A percentile compares a stretch with the other conserved stretches of the same genome.
phyloP scores from a whole-genome alignment of 2,797 vertebrate species.

The Buphagus erythrorhynchus region DNA sequence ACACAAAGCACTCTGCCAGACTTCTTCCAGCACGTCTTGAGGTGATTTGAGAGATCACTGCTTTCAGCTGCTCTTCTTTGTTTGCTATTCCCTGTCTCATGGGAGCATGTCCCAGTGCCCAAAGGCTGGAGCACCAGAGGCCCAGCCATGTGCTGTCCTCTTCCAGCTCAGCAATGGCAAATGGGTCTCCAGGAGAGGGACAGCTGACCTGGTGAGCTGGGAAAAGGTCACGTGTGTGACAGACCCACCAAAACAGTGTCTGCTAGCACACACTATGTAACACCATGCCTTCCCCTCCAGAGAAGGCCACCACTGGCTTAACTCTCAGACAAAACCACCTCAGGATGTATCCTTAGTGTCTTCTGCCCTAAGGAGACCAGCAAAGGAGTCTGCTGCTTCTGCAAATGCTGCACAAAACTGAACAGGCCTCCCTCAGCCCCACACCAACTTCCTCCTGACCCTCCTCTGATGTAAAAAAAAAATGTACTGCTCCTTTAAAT shows the following conservation, averaged over 20 bases:
- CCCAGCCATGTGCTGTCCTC: neutral
- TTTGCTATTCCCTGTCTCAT: neutral
- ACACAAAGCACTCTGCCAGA: neutral
- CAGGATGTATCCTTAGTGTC: neutral
- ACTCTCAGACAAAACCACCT: neutral
- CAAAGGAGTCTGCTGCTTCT: neutral
- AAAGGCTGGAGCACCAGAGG: neutral
- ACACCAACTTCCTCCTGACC: neutral
- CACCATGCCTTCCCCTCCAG: neutral
- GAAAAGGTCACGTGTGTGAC: neutral
- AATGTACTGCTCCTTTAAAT: conserved; percentile 61
- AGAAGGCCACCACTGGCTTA: neutral
- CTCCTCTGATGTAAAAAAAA: neutral
- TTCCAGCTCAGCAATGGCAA: neutral
- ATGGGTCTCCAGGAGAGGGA: neutral
- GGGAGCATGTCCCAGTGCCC: neutral
- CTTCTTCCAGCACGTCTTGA: neutral
- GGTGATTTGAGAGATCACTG: neutral
- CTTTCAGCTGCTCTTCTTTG: neutral
- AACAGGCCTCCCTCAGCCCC: neutral
- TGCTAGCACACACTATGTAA: rapidly evolving
- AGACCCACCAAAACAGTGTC: neutral
- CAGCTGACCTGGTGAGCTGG: neutral
- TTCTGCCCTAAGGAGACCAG: neutral
- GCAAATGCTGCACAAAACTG: neutral